Base-by-base conservation (phyloP, 2,888 invertebrate genomes). In the Iphiclides podalirius region DNA sequence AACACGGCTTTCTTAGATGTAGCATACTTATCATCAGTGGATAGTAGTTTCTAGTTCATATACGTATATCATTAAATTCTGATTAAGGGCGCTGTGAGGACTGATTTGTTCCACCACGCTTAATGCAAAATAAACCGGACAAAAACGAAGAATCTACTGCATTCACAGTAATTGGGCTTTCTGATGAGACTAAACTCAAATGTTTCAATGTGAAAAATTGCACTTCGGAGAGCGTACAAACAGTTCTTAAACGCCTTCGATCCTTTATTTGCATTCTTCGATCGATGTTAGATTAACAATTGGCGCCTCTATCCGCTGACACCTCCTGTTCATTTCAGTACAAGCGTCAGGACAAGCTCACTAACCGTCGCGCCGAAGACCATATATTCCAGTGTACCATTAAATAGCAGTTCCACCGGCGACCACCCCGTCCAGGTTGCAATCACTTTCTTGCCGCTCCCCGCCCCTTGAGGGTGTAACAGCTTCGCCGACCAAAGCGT, bases 321-420 rank as follows among this genome's bases (percentile, higher is more conserved):
- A 59, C 63, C 62, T 62, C 72, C 74, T 75, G 62, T 86, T 88
- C 83, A 80, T 88, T 88, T 85, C 88, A 88, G 88, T 88, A 75
- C 77, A 84, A 83, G 88, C 88, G 63, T 84, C 84, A 69, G 88
- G 88, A 70, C 87, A 88, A 76, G 88, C 87, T 64, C 78, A 87
- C 74, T 88, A 87, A 77, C 75, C 66, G 73, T 64, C 72, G 77
- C 67, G 70, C 61, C 58, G 79, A 78, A 72, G 79, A 79, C 69
- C 71, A 74, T 77, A 72, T 75, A 75, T 77, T 72, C 74, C 72
- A 69, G 72, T 40, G n/a, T 50, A 45, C 60, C 64, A 66, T 67
- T 70, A 66, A 59, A 60, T 70, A 74, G 76, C 75, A 73, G 79
- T 65, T 57, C 63, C 71, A 67, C 69, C 75, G 69, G 64, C 60